Conservation (phyloP, 2,113 vertebrate genomes). For the Tiliqua scincoides region DNA sequence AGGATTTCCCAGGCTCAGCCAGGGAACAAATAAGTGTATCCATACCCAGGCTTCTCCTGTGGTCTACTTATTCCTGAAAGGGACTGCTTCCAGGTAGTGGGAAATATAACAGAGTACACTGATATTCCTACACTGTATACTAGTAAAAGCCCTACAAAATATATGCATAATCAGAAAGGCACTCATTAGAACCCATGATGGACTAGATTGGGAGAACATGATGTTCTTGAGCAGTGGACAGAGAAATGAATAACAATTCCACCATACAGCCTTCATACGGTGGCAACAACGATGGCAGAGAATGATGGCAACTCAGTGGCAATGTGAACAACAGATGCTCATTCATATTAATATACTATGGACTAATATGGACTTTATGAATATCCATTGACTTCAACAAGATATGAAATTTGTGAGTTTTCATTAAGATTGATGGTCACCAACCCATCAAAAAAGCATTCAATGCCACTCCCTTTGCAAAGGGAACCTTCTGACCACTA, state of each 20-base stretch:
- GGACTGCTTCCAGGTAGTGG: no score
- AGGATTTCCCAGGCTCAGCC: no score
- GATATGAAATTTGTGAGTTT: slow-evolving; percentile 36
- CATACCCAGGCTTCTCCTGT: no score
- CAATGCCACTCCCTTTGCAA: slow-evolving; percentile 43
- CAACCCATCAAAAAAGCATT: slow-evolving; percentile 40
- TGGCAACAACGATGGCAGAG: not conserved
- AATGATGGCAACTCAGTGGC: not conserved
- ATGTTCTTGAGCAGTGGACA: not conserved
- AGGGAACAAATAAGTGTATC: no score
- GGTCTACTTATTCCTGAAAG: no score
- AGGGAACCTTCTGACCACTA: slow-evolving; percentile 42
- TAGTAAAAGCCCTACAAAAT: no score
- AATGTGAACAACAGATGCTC: not conserved
- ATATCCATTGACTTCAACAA: slow-evolving; percentile 3
- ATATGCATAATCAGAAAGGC: no score
- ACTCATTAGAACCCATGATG: no score
- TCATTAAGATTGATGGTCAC: slow-evolving; percentile 19
- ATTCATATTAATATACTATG: slow-evolving; percentile 27
- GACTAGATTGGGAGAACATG: no score
- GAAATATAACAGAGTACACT: no score
- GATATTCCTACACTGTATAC: no score
- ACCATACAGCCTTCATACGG: not conserved
- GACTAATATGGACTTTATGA: not conserved
- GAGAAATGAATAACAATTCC: not conserved